Evolutionary conservation across 2,888 invertebrate genomes (phyloP), one percentile per base, ranked within the genome.

Genomic region (Quadroppia sp.): DNA sequence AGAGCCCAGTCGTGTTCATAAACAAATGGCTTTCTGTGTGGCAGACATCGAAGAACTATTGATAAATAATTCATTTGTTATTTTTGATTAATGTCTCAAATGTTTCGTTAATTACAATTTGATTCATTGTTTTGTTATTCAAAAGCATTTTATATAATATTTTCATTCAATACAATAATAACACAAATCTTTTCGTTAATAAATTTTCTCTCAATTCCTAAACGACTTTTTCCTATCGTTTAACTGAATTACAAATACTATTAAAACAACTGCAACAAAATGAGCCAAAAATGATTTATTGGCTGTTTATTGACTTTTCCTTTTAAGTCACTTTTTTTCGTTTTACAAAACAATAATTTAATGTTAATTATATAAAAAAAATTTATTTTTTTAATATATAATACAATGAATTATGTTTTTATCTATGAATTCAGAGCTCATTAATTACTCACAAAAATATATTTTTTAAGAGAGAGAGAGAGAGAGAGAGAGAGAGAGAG

Each of bases 121-220:
- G 59, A 32, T 59, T 59, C 59, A 59, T 59, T 59, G 30, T 30
- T 28, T 50, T 59, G 30, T 30, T 30, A 59, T 59, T 59, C 30
- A 32, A 28, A 59, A 13, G 9, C 30, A 11, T 59, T 30, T 59
- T 20, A 30, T 17, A 20, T 17, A 20, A 17, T n/a, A n/a, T n/a
- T 59, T 59, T 6, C 3, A 50, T 50, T 45, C 45, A 15, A 45
- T 4, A 20, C 50, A 20, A n/a, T 7, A 50, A 20, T 23, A 50
- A 50, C 6, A 50, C 23, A n/a, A 50, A 50, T 50, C 23, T 4
- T 4, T 23, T 50, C 15, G 50, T 50, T 23, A 23, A 50, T 50
- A 50, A 50, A 50, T 50, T 50, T 50, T 7, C 6, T 59, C 1
- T 30, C 30, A n/a, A 30, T 59, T 7, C 13, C 15, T 9, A 20